These are phyloP conservation scores for Otus sunia DNA, from an alignment of 2,113 vertebrate genomes.

Conservation along the genomic window DNA sequence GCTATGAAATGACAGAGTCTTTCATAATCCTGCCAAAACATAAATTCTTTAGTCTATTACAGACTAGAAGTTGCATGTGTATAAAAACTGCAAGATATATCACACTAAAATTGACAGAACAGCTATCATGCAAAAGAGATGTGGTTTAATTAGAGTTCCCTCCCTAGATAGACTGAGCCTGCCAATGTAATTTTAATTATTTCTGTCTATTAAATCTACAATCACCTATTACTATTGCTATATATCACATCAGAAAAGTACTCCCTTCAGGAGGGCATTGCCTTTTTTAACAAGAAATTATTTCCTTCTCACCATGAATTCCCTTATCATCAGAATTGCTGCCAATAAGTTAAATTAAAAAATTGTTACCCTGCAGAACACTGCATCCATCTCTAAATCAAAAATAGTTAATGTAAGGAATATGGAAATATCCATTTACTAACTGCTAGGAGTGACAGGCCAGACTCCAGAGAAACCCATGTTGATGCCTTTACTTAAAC, in stretches of 20 bases:
- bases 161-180: slow-evolving; percentile 17
- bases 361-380: not conserved
- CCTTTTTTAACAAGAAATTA: slow-evolving; percentile 26
- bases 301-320: not conserved
- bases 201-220: slow-evolving; percentile 46
- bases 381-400: not conserved
- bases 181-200: slow-evolving; percentile 56
- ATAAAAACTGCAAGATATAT: slow-evolving; percentile 68
- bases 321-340: not conserved
- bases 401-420: not conserved
- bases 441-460: not conserved
- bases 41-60: slow-evolving; percentile 64
- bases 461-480: not conserved
- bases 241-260: slow-evolving; percentile 7
- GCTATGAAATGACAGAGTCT: slow-evolving; percentile 59
- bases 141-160: slow-evolving; percentile 26
- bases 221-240: slow-evolving; percentile 23
- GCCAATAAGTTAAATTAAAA: not conserved
- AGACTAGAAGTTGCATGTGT: slow-evolving; percentile 37
- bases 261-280: not conserved
- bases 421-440: not conserved
- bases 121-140: slow-evolving; percentile 45
- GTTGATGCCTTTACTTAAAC: not conserved
- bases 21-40: slow-evolving; percentile 61
- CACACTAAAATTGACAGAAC: slow-evolving; percentile 45